Base-by-base conservation (phyloP, 2,888 invertebrate genomes). In the Synanthedon myopaeformis region DNA sequence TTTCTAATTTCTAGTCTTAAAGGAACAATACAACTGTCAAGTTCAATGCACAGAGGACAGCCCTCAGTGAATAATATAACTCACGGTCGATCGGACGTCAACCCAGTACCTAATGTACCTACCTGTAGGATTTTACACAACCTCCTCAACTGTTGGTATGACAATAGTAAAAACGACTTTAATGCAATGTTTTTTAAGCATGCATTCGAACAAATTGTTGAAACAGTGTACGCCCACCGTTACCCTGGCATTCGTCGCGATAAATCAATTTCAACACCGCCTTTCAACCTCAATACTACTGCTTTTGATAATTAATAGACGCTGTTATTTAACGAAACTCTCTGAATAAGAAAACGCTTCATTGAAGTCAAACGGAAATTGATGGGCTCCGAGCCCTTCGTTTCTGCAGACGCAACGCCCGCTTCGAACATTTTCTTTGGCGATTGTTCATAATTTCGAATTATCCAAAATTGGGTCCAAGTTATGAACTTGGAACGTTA, bases 281-380 rank as follows among this genome's bases (percentile, higher is more conserved):
- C 72, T 74, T 76, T 68, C 68, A 69, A 63, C 65, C 66, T 66
- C 67, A 70, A 72, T 73, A 71, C 67, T 62, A 72, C 66, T 69
- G 65, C 68, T 71, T 72, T 76, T 71, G 72, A 76, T 82, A 81
- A 82, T 81, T 79, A 82, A 82, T 83, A 76, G 74, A 67, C 63
- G 67, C 68, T 69, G 70, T 78, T 82, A 82, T 80, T 79, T 79
- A 74, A 74, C 70, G 69, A 74, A 76, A 74, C 69, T 62, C 66
- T 59, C 60, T 74, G 73, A 76, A 77, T 79, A 74, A 78, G 79
- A 75, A 73, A 71, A 67, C 61, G 72, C 58, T 71, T 76, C 73
- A 79, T 82, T 80, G 77, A 80, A 79, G 74, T 76, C 77, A 72
- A 71, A 66, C 63, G 65, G 61, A 69, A 72, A 82, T 81, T 80